Evolutionary conservation across 2,888 invertebrate species (phyloP), one percentile per base, ranked within the genome.

Genomic region (Fragum sueziense): DNA sequence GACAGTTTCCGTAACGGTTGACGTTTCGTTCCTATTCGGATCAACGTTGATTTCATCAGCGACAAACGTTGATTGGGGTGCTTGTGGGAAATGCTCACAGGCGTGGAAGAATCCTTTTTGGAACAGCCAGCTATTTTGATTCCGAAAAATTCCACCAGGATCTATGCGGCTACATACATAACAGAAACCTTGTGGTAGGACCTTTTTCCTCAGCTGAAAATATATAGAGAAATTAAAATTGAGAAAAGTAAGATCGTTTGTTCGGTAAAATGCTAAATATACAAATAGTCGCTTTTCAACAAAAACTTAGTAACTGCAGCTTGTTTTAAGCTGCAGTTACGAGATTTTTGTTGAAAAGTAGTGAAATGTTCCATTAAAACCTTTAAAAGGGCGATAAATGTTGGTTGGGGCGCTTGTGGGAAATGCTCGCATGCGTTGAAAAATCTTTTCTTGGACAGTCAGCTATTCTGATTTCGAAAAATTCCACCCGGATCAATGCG

Each of bases 81-180:
- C 85, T 51, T 83, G 74, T 0, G 87, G 85, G 33, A 83, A 77
- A 59, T 87, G 89, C 27, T 85, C 84, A 71, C 87, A 87, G 1
- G 83, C 75, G 25, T 79, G 61, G 52, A 87, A 84, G 67, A 83
- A 84, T 11, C 88, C 89, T 67, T 81, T 84, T 20, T 74, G 69
- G 74, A 84, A 88, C 17, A 88, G 82, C 74, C 87, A 80, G 20
- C 80, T 81, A 76, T 88, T 85, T 3, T 86, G 86, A 41, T 86
- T 84, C 14, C 79, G 67, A 70, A 81, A 85, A 7, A 82, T 74
- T 6, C 87, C 88, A 2, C 85, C 76, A 0, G 86, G 86, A 31
- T 88, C 87, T 27, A 88, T 62, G 2, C 84, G 83, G 61, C 86
- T 88, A 77, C 88, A 88, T 0, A 88, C 83, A 27, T 88, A 87